Evolutionary conservation across 2,797 vertebrate genomes (phyloP), one percentile per base, ranked within the genome.

Genomic region (Parauchenoglanis punctatus): DNA sequence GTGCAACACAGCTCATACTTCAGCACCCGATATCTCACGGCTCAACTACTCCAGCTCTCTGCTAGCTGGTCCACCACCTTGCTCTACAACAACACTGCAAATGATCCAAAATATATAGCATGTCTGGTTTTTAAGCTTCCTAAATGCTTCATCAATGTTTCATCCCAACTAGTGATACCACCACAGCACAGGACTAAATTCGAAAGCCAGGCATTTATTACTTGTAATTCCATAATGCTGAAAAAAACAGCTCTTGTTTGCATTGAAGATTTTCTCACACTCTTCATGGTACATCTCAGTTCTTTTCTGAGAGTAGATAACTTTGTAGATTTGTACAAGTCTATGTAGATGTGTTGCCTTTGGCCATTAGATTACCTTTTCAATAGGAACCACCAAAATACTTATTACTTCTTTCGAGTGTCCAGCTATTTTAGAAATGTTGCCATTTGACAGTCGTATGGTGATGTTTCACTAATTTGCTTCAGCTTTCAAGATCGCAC

Each of bases 41-140:
- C 85, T 89, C 89, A 91, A 89, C 90, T 88, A 87, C 59, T 82
- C 61, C 59, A 67, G 13, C 44, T 65, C 17, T 65, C 59, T 65
- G 80, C 59, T 82, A 59, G 23, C 81, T 46, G 81, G 8, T 31
- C 61, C n/a, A 31, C 81, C 7, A 2, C n/a, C 58, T 63, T 15
- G 58, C 23, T n/a, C 40, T 40, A 15, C 23, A 80, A 25, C 18
- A 80, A 40, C 31, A n/a, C 58, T 61, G 78, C 35, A 25, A 44
- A 81, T 44, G 35, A 61, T 44, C 56, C 78, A 81, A 25, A 59
- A 81, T 81, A 81, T 61, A 11, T 23, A 2, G 54, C 76, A 78
- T 40, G 78, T 81, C 80, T 82, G 59, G 40, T 46, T 82, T 82
- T 65, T 46, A 82, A 28, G 6, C 35, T 17, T 63, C 23, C 31